Conservation (phyloP, 2,113 vertebrate genomes). For the Cranoglanis bouderius region DNA sequence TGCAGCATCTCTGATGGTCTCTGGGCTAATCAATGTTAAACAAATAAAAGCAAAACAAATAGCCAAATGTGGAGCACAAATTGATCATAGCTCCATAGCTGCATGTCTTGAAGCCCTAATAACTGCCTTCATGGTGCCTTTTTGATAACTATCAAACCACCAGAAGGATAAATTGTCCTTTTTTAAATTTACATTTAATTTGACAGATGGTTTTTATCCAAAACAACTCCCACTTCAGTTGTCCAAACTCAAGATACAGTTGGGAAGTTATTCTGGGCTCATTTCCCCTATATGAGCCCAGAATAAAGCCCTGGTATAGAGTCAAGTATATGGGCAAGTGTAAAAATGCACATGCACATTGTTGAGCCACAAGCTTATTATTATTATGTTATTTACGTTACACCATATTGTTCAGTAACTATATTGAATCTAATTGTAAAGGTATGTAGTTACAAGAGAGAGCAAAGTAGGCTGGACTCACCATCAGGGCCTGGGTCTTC, state of each 20-base stretch:
- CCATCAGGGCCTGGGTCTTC: not conserved
- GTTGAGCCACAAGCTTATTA: not conserved
- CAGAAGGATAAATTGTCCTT: not conserved
- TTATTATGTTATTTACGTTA: not conserved
- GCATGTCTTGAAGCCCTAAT: not conserved
- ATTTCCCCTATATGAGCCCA: not conserved
- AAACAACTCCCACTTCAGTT: not conserved
- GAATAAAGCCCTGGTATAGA: not conserved
- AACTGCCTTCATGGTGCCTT: not conserved
- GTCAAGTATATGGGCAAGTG: not conserved
- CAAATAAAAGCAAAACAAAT: not conserved
- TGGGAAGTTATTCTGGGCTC: not conserved
- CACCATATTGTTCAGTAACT: not conserved
- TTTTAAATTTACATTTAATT: not conserved
- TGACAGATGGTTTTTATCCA: not conserved
- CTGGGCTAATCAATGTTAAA: not conserved
- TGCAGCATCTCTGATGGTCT: not conserved
- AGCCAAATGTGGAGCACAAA: not conserved
- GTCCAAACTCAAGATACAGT: not conserved
- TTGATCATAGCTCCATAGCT: not conserved
- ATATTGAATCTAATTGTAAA: not conserved
- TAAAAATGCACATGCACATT: not conserved
- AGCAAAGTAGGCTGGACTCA: not conserved
- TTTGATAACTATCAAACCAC: not conserved
- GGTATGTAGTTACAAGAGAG: not conserved